Evolutionary conservation across 92 coral and sea anemone genomes (phyloP).

Genomic region (Umimayanthus kanabou): DNA sequence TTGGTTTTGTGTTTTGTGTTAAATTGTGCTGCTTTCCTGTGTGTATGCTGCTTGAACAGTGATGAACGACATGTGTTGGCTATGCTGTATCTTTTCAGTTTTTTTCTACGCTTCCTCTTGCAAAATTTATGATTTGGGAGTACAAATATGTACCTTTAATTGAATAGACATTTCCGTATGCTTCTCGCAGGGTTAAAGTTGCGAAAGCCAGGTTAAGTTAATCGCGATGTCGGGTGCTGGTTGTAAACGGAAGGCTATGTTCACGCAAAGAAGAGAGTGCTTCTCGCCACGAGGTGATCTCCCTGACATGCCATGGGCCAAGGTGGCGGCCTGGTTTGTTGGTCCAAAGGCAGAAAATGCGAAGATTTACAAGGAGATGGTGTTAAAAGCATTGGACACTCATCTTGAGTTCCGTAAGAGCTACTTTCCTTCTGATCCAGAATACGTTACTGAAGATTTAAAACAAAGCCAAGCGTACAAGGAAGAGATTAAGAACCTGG

Average conservation of each 20-base stretch:
- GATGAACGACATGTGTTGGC: no score
- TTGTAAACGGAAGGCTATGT: conserved; percentile 36
- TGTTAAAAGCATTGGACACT: conserved; percentile 23
- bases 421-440: conserved; percentile 85
- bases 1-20: no score
- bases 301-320: conserved; percentile 38
- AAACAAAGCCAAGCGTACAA: conserved; percentile 58
- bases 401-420: conserved; percentile 47
- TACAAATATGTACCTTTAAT: no score
- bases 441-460: conserved; percentile 66
- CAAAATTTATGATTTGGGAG: no score
- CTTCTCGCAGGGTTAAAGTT: no score
- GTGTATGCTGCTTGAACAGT: no score
- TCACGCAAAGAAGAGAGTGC: conserved; percentile 14
- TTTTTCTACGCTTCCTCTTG: no score
- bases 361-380: conserved; percentile 49
- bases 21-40: no score
- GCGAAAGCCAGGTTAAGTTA: neutral
- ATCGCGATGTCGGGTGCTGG: neutral
- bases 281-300: conserved; percentile 34
- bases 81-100: no score
- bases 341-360: conserved; percentile 62
- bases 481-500: conserved; percentile 50
- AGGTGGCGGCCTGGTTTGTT: conserved; percentile 55
- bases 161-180: no score